These are phyloP conservation scores for Actinostola sp. DNA, from an alignment of 92 coral and sea anemone species.

Conservation along the genomic window DNA sequence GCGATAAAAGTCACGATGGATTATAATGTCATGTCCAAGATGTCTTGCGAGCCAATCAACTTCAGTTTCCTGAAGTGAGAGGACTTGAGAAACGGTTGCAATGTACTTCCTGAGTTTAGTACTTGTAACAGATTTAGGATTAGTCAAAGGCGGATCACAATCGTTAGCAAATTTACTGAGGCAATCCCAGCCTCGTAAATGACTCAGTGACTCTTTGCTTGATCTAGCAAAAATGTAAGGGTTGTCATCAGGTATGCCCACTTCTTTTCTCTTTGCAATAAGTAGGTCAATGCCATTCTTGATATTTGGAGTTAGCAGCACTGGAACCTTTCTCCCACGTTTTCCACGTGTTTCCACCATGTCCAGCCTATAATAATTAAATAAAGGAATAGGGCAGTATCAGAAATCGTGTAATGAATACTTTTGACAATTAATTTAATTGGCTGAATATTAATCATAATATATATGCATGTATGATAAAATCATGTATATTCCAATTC, in stretches of 20 bases:
- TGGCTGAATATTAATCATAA: no score
- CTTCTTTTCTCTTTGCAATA: conserved; percentile 25
- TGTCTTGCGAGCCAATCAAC: conserved; percentile 68
- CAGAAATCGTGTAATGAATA: no score
- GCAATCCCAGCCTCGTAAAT: conserved; percentile 27
- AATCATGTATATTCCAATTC: no score
- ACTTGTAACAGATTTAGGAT: conserved; percentile 15
- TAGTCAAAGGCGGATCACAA: conserved; percentile 23
- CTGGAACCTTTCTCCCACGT: conserved; percentile 43
- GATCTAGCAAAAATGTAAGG: conserved; percentile 55
- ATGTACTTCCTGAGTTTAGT: conserved; percentile 43
- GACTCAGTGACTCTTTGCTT: conserved; percentile 35
- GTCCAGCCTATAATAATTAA: conserved; percentile 21
- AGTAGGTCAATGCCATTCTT: conserved; percentile 38
- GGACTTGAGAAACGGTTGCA: conserved; percentile 52
- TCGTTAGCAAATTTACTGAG: conserved; percentile 27
- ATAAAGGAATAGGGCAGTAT: no score
- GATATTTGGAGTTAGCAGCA: conserved; percentile 39
- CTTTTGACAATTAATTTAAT: no score
- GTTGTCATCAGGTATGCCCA: conserved; percentile 44
- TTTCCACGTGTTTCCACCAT: conserved; percentile 55
- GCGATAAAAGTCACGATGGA: conserved; percentile 58
- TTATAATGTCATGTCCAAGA: conserved; percentile 50
- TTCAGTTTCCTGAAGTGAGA: conserved; percentile 38
- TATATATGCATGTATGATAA: no score